These are phyloP conservation scores for Parapsyche elsis DNA, from an alignment of 1,140 invertebrate species.

Conservation along the genomic window DNA sequence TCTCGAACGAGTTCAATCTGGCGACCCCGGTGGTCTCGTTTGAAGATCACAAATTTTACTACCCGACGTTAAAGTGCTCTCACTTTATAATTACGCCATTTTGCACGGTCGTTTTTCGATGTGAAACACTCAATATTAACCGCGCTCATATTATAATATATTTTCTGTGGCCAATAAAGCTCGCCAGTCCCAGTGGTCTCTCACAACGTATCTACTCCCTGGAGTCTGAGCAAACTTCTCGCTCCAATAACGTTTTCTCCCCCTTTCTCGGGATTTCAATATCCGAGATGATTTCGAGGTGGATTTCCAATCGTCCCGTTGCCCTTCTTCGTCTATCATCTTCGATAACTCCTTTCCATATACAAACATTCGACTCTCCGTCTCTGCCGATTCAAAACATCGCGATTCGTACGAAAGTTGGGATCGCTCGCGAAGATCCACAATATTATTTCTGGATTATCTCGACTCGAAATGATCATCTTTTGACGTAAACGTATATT, in stretches of 20 bases:
- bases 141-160: neutral
- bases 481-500: neutral
- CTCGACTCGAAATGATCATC: neutral
- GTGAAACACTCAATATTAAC: too few species aligned
- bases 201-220: neutral
- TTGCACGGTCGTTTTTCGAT: neutral
- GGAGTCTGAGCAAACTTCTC: slow-evolving; percentile 23
- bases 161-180: neutral
- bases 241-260: slow-evolving; percentile 22
- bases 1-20: slow-evolving; percentile 11
- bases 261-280: slow-evolving; percentile 23
- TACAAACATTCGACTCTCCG: slow-evolving; percentile 10
- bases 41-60: neutral
- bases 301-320: slow-evolving; percentile 7
- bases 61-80: neutral
- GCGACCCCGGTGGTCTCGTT: neutral
- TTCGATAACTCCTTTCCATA: slow-evolving; percentile 25
- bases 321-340: slow-evolving; percentile 15
- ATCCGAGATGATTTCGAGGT: slow-evolving; percentile 23
- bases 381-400: neutral
- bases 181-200: neutral
- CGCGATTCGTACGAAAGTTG: neutral
- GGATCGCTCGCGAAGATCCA: neutral
- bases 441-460: slow-evolving; percentile 6
- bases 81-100: slow-evolving; percentile 22